Conservation (phyloP, 2,797 vertebrate genomes). For the Gymnopithys bicolor region DNA sequence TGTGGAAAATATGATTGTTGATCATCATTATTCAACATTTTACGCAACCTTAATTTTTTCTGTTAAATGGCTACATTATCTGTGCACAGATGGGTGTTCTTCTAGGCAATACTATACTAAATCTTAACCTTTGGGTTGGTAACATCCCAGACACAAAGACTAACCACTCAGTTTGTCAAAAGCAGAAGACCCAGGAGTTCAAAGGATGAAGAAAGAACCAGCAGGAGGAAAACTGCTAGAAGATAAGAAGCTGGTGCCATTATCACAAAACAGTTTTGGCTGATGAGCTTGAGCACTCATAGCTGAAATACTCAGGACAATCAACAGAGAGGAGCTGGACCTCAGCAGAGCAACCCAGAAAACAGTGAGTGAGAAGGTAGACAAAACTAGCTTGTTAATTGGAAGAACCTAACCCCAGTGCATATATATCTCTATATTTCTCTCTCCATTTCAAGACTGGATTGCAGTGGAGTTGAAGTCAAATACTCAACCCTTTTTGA, state of each 20-base stretch:
- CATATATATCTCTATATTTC: not conserved
- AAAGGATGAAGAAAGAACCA: not conserved
- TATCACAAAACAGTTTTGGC: not conserved
- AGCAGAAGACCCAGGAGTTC: not conserved
- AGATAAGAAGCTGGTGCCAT: not conserved
- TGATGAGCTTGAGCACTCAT: not conserved
- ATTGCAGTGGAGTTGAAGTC: not conserved
- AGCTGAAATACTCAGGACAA: not conserved
- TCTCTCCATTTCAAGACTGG: not conserved
- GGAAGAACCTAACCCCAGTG: not conserved
- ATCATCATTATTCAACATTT: not conserved
- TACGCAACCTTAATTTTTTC: not conserved
- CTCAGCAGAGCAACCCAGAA: not conserved
- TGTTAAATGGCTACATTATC: not conserved
- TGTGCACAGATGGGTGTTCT: not conserved
- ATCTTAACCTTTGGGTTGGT: not conserved
- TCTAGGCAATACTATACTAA: not conserved
- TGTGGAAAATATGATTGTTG: not conserved
- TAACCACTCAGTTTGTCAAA: not conserved
- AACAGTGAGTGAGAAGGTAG: not conserved
- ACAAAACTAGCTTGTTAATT: not conserved
- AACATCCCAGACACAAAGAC: not conserved
- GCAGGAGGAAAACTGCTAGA: not conserved
- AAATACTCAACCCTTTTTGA: conserved; percentile 16
- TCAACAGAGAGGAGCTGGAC: not conserved